Base-by-base conservation (phyloP, 2,888 invertebrate species). In the Sinhomidia bicolor region DNA sequence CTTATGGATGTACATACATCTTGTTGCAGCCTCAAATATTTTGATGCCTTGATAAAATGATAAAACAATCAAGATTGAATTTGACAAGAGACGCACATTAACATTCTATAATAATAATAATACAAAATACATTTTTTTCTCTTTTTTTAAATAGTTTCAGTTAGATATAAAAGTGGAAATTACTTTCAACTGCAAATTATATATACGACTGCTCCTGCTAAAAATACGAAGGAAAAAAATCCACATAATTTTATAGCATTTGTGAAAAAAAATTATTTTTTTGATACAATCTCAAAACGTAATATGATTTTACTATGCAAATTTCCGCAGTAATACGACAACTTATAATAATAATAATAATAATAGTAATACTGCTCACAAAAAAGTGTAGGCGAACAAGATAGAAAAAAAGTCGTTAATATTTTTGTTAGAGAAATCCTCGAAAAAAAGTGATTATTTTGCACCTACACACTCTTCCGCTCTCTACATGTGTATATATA, bases 331-430 rank as follows among this genome's bases (percentile, higher is more conserved):
- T 71, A 71, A 71, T 71, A 71, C 20, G 20, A 23, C 68, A 71
- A 41, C 41, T 41, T n/a, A n/a, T n/a, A n/a, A n/a, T n/a, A n/a
- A n/a, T n/a, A n/a, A n/a, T n/a, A n/a, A n/a, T n/a, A n/a, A n/a
- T n/a, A n/a, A n/a, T n/a, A n/a, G n/a, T n/a, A n/a, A n/a, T n/a
- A n/a, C n/a, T n/a, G n/a, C n/a, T n/a, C 68, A 17, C 41, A 20
- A n/a, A n/a, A n/a, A n/a, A n/a, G 36, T 36, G n/a, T n/a, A n/a
- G n/a, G n/a, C n/a, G n/a, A n/a, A n/a, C n/a, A n/a, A 71, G 68
- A 71, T 71, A 41, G 68, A 71, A 71, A 68, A n/a, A 71, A 71
- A 71, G 65, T 41, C 68, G 41, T 71, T 71, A 71, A 71, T 41
- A 41, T 71, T 41, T n/a, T n/a, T 71, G 68, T 44, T 17, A 12